Evolutionary conservation across 2,888 invertebrate genomes (phyloP).

Genomic region (Pediacus dermestoides): DNA sequence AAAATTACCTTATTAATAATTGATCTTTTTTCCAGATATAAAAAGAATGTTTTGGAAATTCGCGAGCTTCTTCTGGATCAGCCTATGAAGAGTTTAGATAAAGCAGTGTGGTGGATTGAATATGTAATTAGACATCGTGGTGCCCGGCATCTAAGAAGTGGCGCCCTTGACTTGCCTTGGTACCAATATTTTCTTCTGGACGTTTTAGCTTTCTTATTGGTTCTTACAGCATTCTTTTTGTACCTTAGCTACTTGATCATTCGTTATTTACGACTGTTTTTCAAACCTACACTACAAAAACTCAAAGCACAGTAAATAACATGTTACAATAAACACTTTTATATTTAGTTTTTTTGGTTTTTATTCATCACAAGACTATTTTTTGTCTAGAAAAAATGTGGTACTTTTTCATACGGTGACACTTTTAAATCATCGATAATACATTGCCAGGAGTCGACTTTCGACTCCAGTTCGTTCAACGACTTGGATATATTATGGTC

Average conservation of each 20-base stretch:
- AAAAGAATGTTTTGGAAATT: slow-evolving; percentile 23
- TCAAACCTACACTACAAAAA: too few relatives aligned
- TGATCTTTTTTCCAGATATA: slow-evolving; percentile 8
- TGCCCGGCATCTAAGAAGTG: slow-evolving; percentile 49
- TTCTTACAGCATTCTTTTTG: too few relatives aligned
- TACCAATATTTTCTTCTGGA: slow-evolving; percentile 50
- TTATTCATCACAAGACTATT: too few relatives aligned
- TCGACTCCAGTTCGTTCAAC: slow-evolving; percentile 23
- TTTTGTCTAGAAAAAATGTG: too few relatives aligned
- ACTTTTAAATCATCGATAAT: slow-evolving; percentile 27
- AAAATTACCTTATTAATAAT: too few relatives aligned
- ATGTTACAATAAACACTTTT: too few relatives aligned
- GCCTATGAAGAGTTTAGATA: slow-evolving; percentile 46
- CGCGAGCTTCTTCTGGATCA: slow-evolving; percentile 43
- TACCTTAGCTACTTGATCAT: too few relatives aligned
- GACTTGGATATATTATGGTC: too few relatives aligned
- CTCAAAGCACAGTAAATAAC: too few relatives aligned
- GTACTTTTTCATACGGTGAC: too few relatives aligned
- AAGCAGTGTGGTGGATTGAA: slow-evolving; percentile 56
- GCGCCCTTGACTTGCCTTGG: slow-evolving; percentile 46
- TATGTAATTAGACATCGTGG: slow-evolving; percentile 53
- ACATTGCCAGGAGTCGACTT: slow-evolving; percentile 27
- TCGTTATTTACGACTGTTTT: too few relatives aligned
- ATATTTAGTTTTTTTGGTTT: too few relatives aligned
- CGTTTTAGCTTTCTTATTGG: slow-evolving; percentile 24